These are phyloP conservation scores for Stigmatopora nigra DNA, from an alignment of 2,113 vertebrate species.

Conservation along the genomic window DNA sequence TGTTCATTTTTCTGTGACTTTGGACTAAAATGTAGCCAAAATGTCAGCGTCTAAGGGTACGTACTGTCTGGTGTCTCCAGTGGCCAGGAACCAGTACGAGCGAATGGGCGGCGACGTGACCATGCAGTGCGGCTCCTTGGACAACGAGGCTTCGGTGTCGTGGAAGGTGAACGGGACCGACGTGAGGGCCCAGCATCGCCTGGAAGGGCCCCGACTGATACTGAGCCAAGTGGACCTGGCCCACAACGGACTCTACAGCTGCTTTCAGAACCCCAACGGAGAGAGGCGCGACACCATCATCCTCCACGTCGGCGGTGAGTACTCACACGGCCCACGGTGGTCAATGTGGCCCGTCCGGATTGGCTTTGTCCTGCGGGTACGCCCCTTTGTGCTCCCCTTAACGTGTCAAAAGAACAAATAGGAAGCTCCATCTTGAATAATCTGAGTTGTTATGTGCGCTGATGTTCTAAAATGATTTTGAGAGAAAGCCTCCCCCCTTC, in stretches of 20 bases:
- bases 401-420: not conserved
- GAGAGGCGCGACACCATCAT: constrained; percentile 82
- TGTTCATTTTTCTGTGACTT: too few species aligned
- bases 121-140: constrained; percentile 85
- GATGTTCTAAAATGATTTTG: not conserved
- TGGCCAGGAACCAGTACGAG: constrained; percentile 79
- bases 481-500: not conserved
- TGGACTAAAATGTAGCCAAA: too few species aligned
- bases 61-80: too few species aligned
- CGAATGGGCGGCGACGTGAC: constrained; percentile 82
- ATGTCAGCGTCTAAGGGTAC: too few species aligned
- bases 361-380: constrained; percentile 3
- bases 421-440: not conserved
- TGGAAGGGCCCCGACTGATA: constrained; percentile 77
- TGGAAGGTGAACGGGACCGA: constrained; percentile 93
- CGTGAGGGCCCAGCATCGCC: constrained; percentile 72
- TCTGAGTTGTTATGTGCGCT: not conserved
- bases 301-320: constrained; percentile 89
- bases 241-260: constrained; percentile 84
- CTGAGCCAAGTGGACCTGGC: constrained; percentile 76
- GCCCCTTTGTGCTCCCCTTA: not conserved
- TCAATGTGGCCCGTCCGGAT: too few species aligned
- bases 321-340: not conserved
- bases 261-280: constrained; percentile 89
- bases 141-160: constrained; percentile 76